Evolutionary conservation across 2,113 vertebrate species (phyloP).

Genomic region (Prochilodus magdalenae): DNA sequence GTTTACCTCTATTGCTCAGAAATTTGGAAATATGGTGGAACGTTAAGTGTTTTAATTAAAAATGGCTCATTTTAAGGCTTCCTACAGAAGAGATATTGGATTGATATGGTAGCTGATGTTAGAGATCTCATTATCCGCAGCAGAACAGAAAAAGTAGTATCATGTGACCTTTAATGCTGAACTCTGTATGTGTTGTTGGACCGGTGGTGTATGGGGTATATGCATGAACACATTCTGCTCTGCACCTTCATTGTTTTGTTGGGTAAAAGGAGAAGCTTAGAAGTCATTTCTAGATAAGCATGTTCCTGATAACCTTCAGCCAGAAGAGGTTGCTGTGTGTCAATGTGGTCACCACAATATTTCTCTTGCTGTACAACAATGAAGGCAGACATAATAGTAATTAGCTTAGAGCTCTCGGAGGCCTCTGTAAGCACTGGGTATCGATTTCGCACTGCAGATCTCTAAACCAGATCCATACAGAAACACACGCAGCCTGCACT

Average conservation of each 20-base stretch:
- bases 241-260: background rate
- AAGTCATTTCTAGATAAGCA: slow-evolving; percentile 1
- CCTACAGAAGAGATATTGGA: too few species aligned
- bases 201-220: background rate
- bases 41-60: too few species aligned
- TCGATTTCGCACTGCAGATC: background rate
- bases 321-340: background rate
- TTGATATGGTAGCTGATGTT: too few species aligned
- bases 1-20: too few species aligned
- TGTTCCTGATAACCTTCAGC: background rate
- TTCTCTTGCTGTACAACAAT: background rate
- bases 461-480: background rate
- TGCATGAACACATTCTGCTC: background rate
- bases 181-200: too few species aligned
- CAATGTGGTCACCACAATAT: background rate
- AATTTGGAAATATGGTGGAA: too few species aligned
- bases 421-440: background rate
- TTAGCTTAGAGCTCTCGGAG: background rate
- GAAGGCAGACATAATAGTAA: slow-evolving; percentile 3
- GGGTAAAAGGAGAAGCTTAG: background rate
- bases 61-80: too few species aligned
- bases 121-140: too few species aligned
- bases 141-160: too few species aligned
- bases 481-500: background rate
- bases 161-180: too few species aligned